phyloP scores from a whole-genome alignment of 1,140 invertebrate species.

The Ditylenchus dipsaci region DNA sequence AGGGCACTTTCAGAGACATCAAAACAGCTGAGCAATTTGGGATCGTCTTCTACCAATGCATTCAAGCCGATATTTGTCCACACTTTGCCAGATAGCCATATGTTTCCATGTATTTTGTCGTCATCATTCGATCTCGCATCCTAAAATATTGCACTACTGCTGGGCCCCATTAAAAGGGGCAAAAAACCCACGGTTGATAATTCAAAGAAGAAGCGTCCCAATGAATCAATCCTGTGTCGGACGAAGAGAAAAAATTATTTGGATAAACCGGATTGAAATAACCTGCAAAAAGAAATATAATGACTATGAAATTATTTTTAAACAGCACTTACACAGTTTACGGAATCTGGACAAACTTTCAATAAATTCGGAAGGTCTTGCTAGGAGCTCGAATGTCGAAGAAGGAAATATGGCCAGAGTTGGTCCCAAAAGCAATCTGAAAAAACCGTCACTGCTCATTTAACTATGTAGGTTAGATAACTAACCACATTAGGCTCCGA shows the following conservation, averaged over 20 bases:
- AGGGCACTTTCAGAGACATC: conserved; percentile 13
- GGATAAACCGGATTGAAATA: conserved; percentile 27
- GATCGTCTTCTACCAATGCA: conserved; percentile 16
- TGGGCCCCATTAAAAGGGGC: background rate
- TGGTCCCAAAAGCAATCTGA: conserved; percentile 23
- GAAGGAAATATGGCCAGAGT: conserved; percentile 21
- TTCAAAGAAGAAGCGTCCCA: conserved; percentile 24
- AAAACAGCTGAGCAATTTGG: conserved; percentile 11
- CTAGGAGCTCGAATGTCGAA: conserved; percentile 25
- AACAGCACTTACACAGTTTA: background rate
- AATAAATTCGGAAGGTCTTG: conserved; percentile 16
- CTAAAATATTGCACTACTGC: background rate
- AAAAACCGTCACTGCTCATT: no score
- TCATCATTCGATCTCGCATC: background rate
- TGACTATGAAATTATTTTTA: background rate
- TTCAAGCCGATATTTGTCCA: background rate
- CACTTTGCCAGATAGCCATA: background rate
- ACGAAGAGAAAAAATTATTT: conserved; percentile 27
- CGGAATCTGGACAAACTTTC: conserved; percentile 20
- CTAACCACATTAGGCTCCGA: conserved; percentile 23
- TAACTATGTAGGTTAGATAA: no score
- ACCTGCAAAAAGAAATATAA: conserved; percentile 3
- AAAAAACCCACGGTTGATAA: background rate
- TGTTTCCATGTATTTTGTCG: background rate
- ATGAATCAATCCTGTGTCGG: conserved; percentile 20